Conservation (phyloP, 2,888 invertebrate species). For the Ormyrus nitidulus region DNA sequence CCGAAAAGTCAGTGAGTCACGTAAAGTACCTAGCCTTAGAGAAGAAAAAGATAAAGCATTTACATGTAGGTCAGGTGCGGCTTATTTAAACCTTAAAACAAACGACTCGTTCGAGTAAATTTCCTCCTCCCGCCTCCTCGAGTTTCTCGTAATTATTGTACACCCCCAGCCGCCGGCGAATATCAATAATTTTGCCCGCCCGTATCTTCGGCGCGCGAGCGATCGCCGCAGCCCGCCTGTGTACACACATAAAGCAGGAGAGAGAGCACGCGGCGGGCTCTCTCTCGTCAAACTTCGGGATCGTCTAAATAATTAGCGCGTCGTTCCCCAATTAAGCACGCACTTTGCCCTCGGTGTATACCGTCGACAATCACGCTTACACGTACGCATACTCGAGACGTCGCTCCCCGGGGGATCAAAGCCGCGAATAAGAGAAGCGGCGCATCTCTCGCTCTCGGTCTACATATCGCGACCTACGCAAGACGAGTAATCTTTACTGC, state of each 20-base stretch:
- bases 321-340: conserved; percentile 41
- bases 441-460: neutral
- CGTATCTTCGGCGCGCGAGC: no score
- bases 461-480: conserved; percentile 2
- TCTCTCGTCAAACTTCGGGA: conserved; percentile 30
- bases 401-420: conserved; percentile 22
- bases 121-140: no score
- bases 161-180: no score
- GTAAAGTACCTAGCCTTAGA: no score
- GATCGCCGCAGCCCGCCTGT: no score
- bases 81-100: no score
- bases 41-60: no score
- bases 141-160: no score
- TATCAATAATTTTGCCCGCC: no score
- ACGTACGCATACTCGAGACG: neutral
- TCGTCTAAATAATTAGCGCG: conserved; percentile 47
- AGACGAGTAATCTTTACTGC: conserved; percentile 19
- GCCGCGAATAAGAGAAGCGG: neutral
- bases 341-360: conserved; percentile 25
- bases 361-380: neutral
- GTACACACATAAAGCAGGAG: neutral
- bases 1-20: no score
- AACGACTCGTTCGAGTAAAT: no score
- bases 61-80: no score
- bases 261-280: neutral